Conservation (phyloP, 2,797 vertebrate species). For the Oryzias sinensis region DNA sequence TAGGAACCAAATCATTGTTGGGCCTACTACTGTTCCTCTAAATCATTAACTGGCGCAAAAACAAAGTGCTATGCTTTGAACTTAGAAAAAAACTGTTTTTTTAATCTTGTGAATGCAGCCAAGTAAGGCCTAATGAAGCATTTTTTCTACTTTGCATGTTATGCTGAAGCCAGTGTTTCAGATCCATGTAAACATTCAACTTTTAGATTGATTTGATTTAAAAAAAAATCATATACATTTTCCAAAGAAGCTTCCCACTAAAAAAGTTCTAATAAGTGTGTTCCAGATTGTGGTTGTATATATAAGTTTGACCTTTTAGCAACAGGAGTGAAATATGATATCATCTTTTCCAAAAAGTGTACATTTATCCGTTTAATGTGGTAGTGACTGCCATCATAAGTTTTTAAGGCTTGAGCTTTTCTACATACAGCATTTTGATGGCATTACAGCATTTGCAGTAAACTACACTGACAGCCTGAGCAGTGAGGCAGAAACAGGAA, state of each 20-base stretch:
- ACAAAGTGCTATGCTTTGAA: not conserved
- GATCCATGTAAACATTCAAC: not conserved
- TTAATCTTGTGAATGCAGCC: not conserved
- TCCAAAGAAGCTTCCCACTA: not conserved
- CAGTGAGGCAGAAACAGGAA: slow-evolving; percentile 37
- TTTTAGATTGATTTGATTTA: not conserved
- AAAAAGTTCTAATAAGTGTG: not conserved
- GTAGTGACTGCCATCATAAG: not conserved
- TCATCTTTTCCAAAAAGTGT: not conserved
- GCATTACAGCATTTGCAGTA: slow-evolving; percentile 24
- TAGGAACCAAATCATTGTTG: too few species aligned
- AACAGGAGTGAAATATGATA: not conserved
- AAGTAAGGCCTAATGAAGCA: not conserved
- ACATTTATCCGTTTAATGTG: not conserved
- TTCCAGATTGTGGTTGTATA: not conserved
- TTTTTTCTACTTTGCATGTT: not conserved
- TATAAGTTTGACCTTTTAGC: not conserved
- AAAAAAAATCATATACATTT: not conserved
- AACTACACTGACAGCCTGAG: slow-evolving; percentile 30
- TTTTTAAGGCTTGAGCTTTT: slow-evolving; percentile 7
- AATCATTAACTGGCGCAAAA: not conserved
- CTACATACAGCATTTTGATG: slow-evolving; percentile 12
- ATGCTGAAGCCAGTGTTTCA: too few species aligned
- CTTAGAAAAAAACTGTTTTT: not conserved
- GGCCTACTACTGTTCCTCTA: not conserved